Evolutionary conservation across 2,888 invertebrate genomes (phyloP).

Genomic region (Drosophila lacicola): DNA sequence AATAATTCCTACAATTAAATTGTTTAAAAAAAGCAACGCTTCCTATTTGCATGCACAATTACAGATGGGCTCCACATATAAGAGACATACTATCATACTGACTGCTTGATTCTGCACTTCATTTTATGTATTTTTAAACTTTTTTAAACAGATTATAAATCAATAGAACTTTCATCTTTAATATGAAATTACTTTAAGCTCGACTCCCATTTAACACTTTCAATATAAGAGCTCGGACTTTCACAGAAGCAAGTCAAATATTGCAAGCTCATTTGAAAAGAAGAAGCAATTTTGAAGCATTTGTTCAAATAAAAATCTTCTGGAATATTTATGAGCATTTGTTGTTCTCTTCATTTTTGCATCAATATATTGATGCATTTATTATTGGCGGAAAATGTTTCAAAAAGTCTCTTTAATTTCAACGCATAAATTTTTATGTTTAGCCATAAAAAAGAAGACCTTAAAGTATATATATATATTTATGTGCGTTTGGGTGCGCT

Average conservation of each 20-base stretch:
- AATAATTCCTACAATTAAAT: too few relatives aligned
- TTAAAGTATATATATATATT: slow-evolving; percentile 1
- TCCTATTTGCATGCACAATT: too few relatives aligned
- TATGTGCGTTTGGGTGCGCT: background rate
- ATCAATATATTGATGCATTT: slow-evolving; percentile 13
- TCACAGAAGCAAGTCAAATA: background rate
- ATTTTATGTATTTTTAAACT: too few relatives aligned
- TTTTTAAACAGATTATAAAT: too few relatives aligned
- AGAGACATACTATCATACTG: too few relatives aligned
- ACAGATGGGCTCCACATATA: too few relatives aligned
- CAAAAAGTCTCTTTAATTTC: slow-evolving; percentile 26
- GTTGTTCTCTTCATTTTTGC: background rate
- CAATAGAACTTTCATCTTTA: too few relatives aligned
- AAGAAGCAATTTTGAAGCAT: slow-evolving; percentile 20
- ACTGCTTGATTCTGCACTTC: too few relatives aligned
- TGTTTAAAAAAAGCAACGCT: too few relatives aligned
- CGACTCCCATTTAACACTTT: too few relatives aligned
- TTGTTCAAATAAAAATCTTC: slow-evolving; percentile 10
- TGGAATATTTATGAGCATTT: slow-evolving; percentile 18
- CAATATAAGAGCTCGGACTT: too few relatives aligned
- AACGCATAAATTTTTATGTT: slow-evolving; percentile 20
- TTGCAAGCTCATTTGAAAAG: background rate
- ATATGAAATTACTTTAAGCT: too few relatives aligned
- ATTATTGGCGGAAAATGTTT: slow-evolving; percentile 4
- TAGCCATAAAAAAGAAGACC: slow-evolving; percentile 8